Conservation (phyloP, 2,113 vertebrate genomes). For the Tragelaphus strepsiceros region DNA sequence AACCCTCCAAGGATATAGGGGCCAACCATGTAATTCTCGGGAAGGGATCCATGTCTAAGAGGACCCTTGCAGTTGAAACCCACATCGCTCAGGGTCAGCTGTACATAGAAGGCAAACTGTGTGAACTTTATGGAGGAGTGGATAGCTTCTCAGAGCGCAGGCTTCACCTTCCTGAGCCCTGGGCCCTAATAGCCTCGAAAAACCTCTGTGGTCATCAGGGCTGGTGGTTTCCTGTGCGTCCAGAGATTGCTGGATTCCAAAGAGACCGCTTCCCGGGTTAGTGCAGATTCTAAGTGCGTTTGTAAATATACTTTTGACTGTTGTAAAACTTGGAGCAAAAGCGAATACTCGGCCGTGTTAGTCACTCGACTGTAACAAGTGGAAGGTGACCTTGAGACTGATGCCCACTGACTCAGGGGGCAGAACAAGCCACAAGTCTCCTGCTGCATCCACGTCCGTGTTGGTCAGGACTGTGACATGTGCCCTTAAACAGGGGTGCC, state of each 20-base stretch:
- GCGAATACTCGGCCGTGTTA: neutral
- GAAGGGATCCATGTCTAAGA: neutral
- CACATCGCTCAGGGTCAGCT: neutral
- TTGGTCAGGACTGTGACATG: fast-evolving
- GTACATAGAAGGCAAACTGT: neutral
- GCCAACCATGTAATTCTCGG: fast-evolving
- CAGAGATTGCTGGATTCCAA: neutral
- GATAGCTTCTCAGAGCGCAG: neutral
- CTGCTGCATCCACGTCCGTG: fast-evolving
- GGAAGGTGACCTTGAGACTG: fast-evolving
- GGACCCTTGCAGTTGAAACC: neutral
- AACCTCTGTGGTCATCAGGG: neutral
- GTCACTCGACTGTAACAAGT: neutral
- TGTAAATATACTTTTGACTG: neutral
- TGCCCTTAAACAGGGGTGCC: fast-evolving
- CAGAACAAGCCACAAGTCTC: neutral
- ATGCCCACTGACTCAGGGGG: neutral
- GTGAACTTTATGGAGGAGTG: fast-evolving
- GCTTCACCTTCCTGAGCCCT: neutral
- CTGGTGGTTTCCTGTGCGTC: neutral
- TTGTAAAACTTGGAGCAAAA: neutral
- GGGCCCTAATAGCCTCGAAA: neutral
- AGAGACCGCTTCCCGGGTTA: neutral
- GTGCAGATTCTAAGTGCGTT: neutral
- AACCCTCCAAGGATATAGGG: fast-evolving